Evolutionary conservation across 2,797 vertebrate genomes (phyloP).

Genomic region (Lerista edwardsae): DNA sequence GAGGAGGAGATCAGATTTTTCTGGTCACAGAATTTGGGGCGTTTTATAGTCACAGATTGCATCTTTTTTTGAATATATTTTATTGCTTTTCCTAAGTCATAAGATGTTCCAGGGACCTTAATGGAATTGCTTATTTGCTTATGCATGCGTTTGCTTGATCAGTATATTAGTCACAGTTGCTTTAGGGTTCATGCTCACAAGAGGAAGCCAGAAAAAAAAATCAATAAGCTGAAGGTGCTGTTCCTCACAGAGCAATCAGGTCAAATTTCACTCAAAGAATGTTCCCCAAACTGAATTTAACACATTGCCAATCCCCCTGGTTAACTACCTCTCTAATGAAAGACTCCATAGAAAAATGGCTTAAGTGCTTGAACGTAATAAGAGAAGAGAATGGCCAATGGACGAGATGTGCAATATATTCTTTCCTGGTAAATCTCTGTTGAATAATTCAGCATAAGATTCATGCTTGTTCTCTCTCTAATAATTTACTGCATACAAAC

Average conservation of each 20-base stretch:
- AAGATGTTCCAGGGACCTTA: not conserved
- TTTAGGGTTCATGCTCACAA: not conserved
- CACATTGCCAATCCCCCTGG: not conserved
- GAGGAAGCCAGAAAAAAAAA: slow-evolving; percentile 4
- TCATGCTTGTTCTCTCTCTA: slow-evolving; percentile 17
- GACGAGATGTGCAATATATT: slow-evolving; percentile 19
- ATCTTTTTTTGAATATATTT: not conserved
- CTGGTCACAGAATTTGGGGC: not conserved
- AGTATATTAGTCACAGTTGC: not conserved
- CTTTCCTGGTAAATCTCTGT: slow-evolving; percentile 20
- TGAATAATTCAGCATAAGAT: slow-evolving; percentile 15
- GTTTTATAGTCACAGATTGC: not conserved
- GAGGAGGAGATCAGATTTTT: not conserved
- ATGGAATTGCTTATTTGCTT: not conserved
- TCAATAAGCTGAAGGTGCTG: slow-evolving; percentile 13
- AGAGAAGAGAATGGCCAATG: slow-evolving; percentile 1
- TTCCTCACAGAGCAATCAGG: not conserved
- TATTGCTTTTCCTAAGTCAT: not conserved
- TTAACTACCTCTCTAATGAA: slow-evolving; percentile 23
- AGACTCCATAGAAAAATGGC: slow-evolving; percentile 11
- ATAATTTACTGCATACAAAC: slow-evolving; percentile 26
- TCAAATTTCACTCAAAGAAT: not conserved
- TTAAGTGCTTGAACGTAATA: slow-evolving; percentile 16
- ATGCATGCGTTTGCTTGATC: not conserved
- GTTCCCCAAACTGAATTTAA: slow-evolving; percentile 5